Conservation (phyloP, 2,113 vertebrate genomes). For the Peucedramus taeniatus region DNA sequence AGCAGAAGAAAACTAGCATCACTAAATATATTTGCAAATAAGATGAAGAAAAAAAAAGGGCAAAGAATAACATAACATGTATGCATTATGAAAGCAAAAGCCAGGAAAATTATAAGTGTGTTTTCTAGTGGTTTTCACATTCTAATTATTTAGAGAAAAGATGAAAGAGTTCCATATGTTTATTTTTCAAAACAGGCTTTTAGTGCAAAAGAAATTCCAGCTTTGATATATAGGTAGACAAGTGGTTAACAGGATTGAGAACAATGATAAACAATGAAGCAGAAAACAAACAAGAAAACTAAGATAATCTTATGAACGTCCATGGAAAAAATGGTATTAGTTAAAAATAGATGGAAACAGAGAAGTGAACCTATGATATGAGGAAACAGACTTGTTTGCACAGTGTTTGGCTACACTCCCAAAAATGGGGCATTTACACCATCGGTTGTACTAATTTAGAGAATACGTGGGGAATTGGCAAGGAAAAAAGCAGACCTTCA, state of each 20-base stretch:
- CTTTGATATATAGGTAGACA: neutral
- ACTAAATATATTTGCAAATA: neutral
- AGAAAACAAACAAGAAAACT: neutral
- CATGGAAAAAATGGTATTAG: neutral
- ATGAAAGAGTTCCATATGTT: neutral
- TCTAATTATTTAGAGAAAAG: neutral
- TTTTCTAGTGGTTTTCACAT: neutral
- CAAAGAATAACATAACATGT: neutral
- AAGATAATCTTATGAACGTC: neutral
- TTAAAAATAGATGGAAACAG: neutral
- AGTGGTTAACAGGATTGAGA: neutral
- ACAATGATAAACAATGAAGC: neutral
- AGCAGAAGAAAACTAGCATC: neutral
- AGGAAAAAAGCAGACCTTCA: neutral
- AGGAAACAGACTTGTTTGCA: neutral
- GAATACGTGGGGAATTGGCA: neutral
- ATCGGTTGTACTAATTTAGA: neutral
- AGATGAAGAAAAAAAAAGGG: neutral
- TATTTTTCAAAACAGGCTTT: constrained; percentile 1
- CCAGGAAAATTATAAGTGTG: neutral
- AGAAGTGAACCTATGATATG: neutral
- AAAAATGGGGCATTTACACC: neutral
- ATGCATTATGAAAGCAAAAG: neutral
- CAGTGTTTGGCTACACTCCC: neutral
- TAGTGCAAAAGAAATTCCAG: neutral